phyloP scores from a whole-genome alignment of 2,113 vertebrate species.

The Neogale vison region DNA sequence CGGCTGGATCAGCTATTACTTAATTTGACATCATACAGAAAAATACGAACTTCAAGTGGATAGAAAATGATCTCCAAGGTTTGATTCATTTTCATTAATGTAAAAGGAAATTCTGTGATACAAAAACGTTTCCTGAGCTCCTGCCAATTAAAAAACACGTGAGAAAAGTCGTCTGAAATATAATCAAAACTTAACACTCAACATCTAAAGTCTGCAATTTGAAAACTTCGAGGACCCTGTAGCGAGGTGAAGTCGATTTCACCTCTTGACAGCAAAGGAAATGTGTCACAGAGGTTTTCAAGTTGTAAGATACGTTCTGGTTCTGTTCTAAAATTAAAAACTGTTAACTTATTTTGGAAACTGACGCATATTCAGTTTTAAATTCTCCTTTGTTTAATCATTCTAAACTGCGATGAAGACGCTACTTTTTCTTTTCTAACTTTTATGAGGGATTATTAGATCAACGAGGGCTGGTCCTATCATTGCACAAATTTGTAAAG shows the following conservation, averaged over 20 bases:
- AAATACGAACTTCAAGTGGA: constrained; percentile 72
- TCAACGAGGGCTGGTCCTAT: neutral
- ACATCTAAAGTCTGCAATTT: constrained; percentile 50
- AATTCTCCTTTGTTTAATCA: constrained; percentile 4
- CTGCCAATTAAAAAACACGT: constrained; percentile 56
- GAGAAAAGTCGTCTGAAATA: constrained; percentile 46
- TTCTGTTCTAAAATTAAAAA: constrained; percentile 25
- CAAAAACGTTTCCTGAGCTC: constrained; percentile 51
- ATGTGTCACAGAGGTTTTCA: neutral
- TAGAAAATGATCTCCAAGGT: constrained; percentile 57
- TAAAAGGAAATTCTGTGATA: constrained; percentile 57
- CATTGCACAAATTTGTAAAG: neutral
- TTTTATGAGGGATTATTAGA: neutral
- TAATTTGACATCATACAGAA: constrained; percentile 78
- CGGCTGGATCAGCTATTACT: constrained; percentile 73
- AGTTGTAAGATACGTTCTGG: neutral
- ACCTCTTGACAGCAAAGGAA: constrained; percentile 46
- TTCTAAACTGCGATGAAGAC: neutral
- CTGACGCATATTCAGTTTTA: neutral
- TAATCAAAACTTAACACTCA: constrained; percentile 49
- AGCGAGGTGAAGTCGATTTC: neutral
- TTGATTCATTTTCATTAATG: constrained; percentile 82
- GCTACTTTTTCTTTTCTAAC: neutral
- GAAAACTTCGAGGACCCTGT: constrained; percentile 42
- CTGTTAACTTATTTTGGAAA: neutral